Conservation (phyloP, 92 coral and sea anemone genomes). For the Bergia sp. region DNA sequence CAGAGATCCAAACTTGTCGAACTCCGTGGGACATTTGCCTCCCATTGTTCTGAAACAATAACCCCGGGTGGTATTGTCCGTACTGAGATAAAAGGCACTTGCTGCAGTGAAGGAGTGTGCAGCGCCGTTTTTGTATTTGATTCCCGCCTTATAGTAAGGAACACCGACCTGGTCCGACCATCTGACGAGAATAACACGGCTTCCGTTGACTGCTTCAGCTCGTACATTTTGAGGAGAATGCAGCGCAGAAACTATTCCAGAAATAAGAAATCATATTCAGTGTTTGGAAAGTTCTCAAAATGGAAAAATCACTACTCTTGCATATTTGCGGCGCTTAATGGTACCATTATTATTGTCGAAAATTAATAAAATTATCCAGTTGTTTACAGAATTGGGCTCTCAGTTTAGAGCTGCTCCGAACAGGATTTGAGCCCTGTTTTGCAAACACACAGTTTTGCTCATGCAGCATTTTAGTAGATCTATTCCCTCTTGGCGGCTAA, state of each 20-base stretch:
- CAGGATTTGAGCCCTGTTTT: no score
- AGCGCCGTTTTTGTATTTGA: neutral
- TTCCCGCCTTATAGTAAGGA: neutral
- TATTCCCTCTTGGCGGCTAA: no score
- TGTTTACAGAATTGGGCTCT: no score
- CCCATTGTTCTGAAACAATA: slow-evolving; percentile 11
- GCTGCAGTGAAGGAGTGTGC: neutral
- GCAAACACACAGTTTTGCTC: no score
- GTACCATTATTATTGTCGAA: no score
- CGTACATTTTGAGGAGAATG: slow-evolving; percentile 17
- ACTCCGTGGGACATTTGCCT: slow-evolving; percentile 1
- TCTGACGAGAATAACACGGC: neutral
- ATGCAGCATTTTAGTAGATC: no score
- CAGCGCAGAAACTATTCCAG: neutral
- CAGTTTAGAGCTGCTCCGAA: no score
- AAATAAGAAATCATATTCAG: neutral
- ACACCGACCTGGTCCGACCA: slow-evolving; percentile 15
- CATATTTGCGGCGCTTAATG: no score
- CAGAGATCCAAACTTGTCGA: neutral
- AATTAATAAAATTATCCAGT: no score
- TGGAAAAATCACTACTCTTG: no score
- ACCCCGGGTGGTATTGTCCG: slow-evolving; percentile 22
- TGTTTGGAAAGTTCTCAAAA: no score
- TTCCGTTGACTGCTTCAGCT: slow-evolving; percentile 19
- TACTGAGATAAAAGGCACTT: neutral